Conservation (phyloP, 2,888 invertebrate genomes). For the Coleophora flavipennella region DNA sequence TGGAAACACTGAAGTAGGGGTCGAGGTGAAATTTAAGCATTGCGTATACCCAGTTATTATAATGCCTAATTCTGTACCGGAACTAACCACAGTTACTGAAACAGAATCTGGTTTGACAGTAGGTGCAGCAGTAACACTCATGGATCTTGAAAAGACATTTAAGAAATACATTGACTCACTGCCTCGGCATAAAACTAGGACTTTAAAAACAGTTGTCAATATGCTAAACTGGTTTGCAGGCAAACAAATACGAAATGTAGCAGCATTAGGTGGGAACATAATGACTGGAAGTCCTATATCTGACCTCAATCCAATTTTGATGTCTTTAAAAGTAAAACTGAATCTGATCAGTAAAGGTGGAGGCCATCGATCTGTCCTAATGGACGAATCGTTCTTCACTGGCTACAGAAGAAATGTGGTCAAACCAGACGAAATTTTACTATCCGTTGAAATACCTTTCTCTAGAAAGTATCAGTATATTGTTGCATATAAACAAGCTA, state of each 20-base stretch:
- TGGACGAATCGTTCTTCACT: conserved; percentile 85
- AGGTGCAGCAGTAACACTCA: conserved; percentile 87
- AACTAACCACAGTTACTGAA: conserved; percentile 76
- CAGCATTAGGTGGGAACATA: conserved; percentile 93
- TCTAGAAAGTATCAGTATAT: conserved; percentile 78
- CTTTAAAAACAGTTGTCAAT: conserved; percentile 79
- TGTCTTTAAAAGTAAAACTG: conserved; percentile 86
- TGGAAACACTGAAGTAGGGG: conserved; percentile 88
- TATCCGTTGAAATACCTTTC: conserved; percentile 82
- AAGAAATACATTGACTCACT: conserved; percentile 70
- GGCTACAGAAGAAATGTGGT: conserved; percentile 85
- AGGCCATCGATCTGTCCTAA: conserved; percentile 72
- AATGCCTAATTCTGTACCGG: conserved; percentile 89
- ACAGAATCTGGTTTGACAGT: conserved; percentile 75
- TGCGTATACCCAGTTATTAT: conserved; percentile 82
- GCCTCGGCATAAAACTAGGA: conserved; percentile 75
- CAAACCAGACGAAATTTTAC: conserved; percentile 78
- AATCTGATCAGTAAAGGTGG: conserved; percentile 72
- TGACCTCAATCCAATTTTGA: conserved; percentile 92
- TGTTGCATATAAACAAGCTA: conserved; percentile 87
- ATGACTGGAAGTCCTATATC: conserved; percentile 98
- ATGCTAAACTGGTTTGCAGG: conserved; percentile 97
- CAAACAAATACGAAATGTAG: conserved; percentile 96
- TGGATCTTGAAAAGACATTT: conserved; percentile 80
- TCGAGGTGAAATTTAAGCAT: conserved; percentile 88